Percentiles rank a stretch among this genome's conserved stretches.
Conservation (phyloP, 2,113 vertebrate genomes). For the Callaeas wilsoni region DNA sequence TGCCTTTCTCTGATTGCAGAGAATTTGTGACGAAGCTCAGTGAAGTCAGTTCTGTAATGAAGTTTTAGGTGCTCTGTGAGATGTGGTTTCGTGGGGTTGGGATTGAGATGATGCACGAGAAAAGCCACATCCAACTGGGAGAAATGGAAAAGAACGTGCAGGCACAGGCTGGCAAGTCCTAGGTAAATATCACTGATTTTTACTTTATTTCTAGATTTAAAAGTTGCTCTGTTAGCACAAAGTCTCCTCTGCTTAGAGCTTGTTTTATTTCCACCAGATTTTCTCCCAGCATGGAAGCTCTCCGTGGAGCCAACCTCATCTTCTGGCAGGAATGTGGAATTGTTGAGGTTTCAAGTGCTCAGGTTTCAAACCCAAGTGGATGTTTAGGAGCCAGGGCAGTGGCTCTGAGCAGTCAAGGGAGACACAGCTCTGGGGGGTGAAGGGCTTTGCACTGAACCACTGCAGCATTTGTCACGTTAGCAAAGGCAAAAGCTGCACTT, state of each 20-base stretch:
- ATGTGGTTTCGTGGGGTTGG: background rate
- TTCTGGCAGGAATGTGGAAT: background rate
- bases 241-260: background rate
- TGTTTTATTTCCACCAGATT: background rate
- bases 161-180: background rate
- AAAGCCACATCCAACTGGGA: background rate
- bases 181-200: background rate
- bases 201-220: background rate
- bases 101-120: fast-evolving
- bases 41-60: fast-evolving
- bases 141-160: background rate
- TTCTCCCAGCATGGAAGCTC: background rate
- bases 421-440: background rate
- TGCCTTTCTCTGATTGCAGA: background rate
- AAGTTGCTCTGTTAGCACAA: background rate
- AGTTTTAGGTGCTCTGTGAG: background rate
- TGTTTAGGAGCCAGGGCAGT: background rate
- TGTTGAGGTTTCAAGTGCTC: background rate
- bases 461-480: fast-evolving
- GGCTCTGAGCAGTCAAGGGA: background rate
- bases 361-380: background rate
- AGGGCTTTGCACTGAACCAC: background rate
- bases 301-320: background rate
- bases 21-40: background rate
- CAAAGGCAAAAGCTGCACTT: background rate